A percentile compares a stretch with the other conserved stretches of the same genome.
These are phyloP conservation scores for Drosophila parabipectinata DNA, from an alignment of 1,140 invertebrate genomes.

Conservation along the genomic window DNA sequence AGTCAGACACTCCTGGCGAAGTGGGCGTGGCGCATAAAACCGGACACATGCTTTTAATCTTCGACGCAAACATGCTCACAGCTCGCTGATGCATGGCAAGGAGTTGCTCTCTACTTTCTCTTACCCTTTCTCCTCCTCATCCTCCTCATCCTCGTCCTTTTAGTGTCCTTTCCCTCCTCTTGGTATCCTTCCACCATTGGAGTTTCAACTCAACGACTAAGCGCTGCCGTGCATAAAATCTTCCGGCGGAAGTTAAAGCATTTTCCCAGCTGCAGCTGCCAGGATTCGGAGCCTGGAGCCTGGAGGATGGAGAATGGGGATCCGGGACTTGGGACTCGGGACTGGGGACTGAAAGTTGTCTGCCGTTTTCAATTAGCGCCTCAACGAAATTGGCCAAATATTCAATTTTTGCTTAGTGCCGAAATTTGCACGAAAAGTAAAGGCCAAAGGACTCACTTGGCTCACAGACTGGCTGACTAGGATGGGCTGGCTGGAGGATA, in stretches of 20 bases:
- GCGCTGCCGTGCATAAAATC: slow-evolving; percentile 70
- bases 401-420: slow-evolving; percentile 63
- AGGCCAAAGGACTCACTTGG: neutral
- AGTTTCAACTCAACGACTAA: slow-evolving; percentile 10
- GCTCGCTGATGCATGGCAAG: slow-evolving; percentile 77
- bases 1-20: neutral
- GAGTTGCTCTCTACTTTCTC: slow-evolving; percentile 4
- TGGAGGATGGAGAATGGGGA: too few relatives aligned
- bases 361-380: slow-evolving; percentile 66
- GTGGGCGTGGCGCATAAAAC: slow-evolving; percentile 66
- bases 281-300: slow-evolving; percentile 2
- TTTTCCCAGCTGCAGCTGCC: slow-evolving; percentile 34
- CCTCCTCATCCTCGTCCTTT: neutral
- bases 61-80: slow-evolving; percentile 80
- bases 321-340: slow-evolving; percentile 20
- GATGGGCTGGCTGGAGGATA: slow-evolving; percentile 7
- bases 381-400: slow-evolving; percentile 43
- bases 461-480: neutral
- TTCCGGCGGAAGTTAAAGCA: slow-evolving; percentile 79
- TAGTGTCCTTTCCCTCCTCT: neutral
- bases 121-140: neutral
- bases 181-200: slow-evolving; percentile 2
- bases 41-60: slow-evolving; percentile 83
- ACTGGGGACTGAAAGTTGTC: slow-evolving; percentile 33
- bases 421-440: slow-evolving; percentile 48